Base-by-base conservation (phyloP, 2,113 vertebrate genomes). In the Muntiacus reevesi region DNA sequence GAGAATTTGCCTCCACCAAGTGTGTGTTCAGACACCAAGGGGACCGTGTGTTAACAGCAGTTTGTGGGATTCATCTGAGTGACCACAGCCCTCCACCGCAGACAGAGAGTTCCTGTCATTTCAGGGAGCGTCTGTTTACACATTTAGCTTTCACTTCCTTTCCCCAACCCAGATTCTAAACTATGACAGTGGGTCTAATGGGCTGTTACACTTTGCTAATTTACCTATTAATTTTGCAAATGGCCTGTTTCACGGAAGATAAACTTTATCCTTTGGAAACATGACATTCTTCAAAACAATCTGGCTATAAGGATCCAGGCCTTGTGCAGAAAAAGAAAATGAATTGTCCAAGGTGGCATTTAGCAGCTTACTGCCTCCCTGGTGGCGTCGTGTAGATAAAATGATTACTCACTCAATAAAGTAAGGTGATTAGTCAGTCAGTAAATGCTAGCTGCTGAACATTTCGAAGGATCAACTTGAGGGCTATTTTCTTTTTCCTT, bases 141-240 rank as follows among this genome's bases (percentile, higher is more conserved):
- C 91, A 95, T 96, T 82, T 97, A 97, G 71, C 93, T 98, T 96
- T 98, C 98, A 92, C 95, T 99, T 98, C 97, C 96, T 96, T 95
- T 98, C 94, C 89, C 95, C 93, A 98, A 95, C 76, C 90, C 92
- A 98, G 95, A 95, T 95, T 97, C 97, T 98, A 94, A 95, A 95
- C 67, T 94, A 98, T 98, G 95, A 95, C 89, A 97, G 90, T 95
- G 82, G 89, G 94, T 97, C 98, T 98, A 98, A 98, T 98, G 98
- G 97, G 67, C 98, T 98, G 94, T 98, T 99, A 98, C 91, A 97
- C 96, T 98, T 98, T 98, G 96, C 96, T 98, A 98, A 99, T 98
- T 98, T 98, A 98, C 91, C 97, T 98, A 98, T 98, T 99, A 99
- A 99, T 99, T 98, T 98, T 98, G 97, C 82, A 98, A 98, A 98